Conservation (phyloP, 2,888 invertebrate genomes). For the Drosophila fungiperda region DNA sequence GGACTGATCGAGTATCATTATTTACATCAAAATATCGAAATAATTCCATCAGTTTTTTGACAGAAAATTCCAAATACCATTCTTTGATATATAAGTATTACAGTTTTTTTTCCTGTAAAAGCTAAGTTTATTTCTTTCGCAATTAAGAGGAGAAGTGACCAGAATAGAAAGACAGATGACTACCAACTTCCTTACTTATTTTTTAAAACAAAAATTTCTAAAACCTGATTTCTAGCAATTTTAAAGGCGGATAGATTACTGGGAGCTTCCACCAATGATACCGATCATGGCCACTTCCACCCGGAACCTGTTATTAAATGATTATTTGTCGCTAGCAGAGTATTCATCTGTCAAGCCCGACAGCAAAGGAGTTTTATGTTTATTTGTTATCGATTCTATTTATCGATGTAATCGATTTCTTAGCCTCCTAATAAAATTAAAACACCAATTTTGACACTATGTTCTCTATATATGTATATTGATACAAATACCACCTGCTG, state of each 20-base stretch:
- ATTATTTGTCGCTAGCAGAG: neutral
- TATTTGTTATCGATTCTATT: no score
- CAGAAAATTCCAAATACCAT: neutral
- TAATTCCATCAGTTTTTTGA: neutral
- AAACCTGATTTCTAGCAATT: neutral
- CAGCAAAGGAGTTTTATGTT: no score
- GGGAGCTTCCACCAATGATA: no score
- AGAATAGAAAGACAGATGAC: neutral
- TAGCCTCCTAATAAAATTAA: neutral
- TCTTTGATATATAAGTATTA: neutral
- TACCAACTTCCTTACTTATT: neutral
- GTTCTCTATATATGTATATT: neutral
- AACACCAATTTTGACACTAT: neutral
- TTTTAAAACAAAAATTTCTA: neutral
- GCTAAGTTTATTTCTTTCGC: neutral
- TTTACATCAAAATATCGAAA: neutral
- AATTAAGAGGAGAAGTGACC: neutral
- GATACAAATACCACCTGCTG: neutral
- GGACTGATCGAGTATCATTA: no score
- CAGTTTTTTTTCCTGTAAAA: neutral
- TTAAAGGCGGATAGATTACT: no score
- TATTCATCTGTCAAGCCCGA: neutral
- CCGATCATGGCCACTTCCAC: neutral
- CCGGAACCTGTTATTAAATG: neutral
- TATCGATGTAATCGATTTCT: neutral